These are phyloP conservation scores for Agelaius phoeniceus DNA, from an alignment of 2,113 vertebrate genomes.

Conservation along the genomic window DNA sequence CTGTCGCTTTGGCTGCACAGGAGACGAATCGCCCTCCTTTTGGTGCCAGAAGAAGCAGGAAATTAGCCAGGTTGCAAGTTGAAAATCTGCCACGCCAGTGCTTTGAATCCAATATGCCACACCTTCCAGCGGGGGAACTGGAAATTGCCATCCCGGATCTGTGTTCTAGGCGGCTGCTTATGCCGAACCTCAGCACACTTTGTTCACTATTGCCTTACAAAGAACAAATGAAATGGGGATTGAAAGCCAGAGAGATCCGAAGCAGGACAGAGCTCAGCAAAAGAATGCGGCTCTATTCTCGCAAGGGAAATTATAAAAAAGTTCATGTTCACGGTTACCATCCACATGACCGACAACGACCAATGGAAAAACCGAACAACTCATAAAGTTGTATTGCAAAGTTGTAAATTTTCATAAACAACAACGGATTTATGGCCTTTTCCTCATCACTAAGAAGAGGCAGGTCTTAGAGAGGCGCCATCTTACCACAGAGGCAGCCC, in stretches of 20 bases:
- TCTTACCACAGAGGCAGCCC: conserved; percentile 85
- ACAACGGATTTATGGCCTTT: conserved; percentile 99
- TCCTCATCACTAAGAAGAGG: conserved; percentile 87
- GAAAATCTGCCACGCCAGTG: conserved; percentile 74
- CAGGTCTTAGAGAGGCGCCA: conserved; percentile 93
- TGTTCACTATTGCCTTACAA: conserved; percentile 74
- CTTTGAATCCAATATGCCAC: conserved; percentile 76
- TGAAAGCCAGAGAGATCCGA: conserved; percentile 77
- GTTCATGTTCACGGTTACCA: conserved; percentile 96
- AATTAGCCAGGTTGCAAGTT: conserved; percentile 83
- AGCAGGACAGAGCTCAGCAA: conserved; percentile 86
- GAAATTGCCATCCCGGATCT: conserved; percentile 69
- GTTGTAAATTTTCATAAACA: conserved; percentile 99
- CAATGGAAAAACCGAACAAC: conserved; percentile 88
- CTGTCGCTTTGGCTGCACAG: conserved; percentile 78
- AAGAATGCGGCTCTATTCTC: conserved; percentile 94
- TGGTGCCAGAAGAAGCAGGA: conserved; percentile 84
- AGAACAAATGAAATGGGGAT: conserved; percentile 70
- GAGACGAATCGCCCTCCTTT: conserved; percentile 78
- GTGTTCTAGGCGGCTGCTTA: conserved; percentile 60
- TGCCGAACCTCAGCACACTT: conserved; percentile 64
- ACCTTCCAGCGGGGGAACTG: conserved; percentile 73
- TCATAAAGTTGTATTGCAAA: conserved; percentile 98
- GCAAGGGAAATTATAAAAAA: conserved; percentile 98
- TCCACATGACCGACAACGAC: conserved; percentile 90